Base-by-base conservation (phyloP, 1,140 invertebrate species). In the Agrypnia vestita region DNA sequence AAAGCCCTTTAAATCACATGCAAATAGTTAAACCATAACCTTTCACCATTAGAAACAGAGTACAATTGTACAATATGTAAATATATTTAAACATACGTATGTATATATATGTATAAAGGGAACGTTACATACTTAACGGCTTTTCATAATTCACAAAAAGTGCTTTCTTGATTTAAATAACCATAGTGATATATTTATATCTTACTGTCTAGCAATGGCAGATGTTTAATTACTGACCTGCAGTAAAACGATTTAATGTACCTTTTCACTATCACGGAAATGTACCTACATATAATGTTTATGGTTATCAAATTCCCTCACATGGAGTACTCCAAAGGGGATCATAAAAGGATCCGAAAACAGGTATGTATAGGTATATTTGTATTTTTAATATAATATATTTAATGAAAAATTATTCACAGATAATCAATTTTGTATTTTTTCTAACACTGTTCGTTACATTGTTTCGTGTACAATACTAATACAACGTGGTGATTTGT, bases 191-290 rank as follows among this genome's bases (percentile, higher is more conserved):
- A 56, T 8, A 15, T 8, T 55, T 55, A 55, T 55, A 0, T 12
- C 19, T 19, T 56, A 56, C 15, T 19, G 3, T 7, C 53, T 56
- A 56, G 13, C 53, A 17, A 17, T 59, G 21, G 12, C 15, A n/a
- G 21, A 59, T 59, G 11, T 59, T 19, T 59, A 21, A 11, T 17
- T 59, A 21, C 55, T 59, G 55, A 59, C 55, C 55, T 21, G 55
- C 55, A 59, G 55, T 59, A 59, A 59, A 59, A 59, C 17, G 15
- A 15, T 15, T 15, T 8, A 55, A 59, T 11, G 55, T 59, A 59
- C 55, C 55, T 59, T 59, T 59, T 59, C 55, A 59, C 55, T 59
- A 59, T 59, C 55, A 59, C 55, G 55, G 55, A 59, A 59, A 59
- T n/a, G 55, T 59, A 59, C 55, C 53, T 59, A 8, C 55, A 19